These are phyloP conservation scores for Acridotheres tristis DNA, from an alignment of 2,797 vertebrate genomes.

Conservation along the genomic window DNA sequence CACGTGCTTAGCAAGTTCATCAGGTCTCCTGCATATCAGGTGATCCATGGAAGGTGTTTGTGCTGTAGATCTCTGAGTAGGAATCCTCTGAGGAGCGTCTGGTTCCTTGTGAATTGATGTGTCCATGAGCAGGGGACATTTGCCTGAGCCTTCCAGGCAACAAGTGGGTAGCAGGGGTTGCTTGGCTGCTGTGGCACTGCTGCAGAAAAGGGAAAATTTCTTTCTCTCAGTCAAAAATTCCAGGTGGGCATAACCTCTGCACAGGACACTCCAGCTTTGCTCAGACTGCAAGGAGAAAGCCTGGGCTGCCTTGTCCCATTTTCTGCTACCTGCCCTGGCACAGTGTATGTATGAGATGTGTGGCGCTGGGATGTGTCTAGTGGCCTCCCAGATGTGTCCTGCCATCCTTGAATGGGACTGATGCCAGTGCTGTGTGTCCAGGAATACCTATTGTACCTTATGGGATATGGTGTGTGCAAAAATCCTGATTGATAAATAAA, in stretches of 20 bases:
- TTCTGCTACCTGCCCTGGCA: not conserved
- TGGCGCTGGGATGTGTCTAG: not conserved
- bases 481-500: slow-evolving; percentile 62
- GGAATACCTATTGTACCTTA: not conserved
- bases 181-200: not conserved
- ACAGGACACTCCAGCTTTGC: not conserved
- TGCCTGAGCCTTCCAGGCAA: not conserved
- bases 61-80: not conserved
- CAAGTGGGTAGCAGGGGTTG: not conserved
- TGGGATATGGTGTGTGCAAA: not conserved
- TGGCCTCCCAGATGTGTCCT: not conserved
- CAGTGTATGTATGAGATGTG: not conserved
- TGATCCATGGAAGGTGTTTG: not conserved
- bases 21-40: not conserved
- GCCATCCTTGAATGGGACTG: not conserved
- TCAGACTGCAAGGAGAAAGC: not conserved
- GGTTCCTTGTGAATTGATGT: not conserved
- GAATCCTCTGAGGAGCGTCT: rapidly evolving
- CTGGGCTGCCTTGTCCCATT: not conserved
- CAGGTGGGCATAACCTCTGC: not conserved
- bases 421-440: rapidly evolving
- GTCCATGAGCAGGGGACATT: not conserved
- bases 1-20: not conserved
- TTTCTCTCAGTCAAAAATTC: not conserved
- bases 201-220: not conserved